A percentile compares a stretch with the other conserved stretches of the same genome.
Evolutionary conservation across 2,113 vertebrate species (phyloP).

Genomic region (Cyphomyrus plagiostoma): DNA sequence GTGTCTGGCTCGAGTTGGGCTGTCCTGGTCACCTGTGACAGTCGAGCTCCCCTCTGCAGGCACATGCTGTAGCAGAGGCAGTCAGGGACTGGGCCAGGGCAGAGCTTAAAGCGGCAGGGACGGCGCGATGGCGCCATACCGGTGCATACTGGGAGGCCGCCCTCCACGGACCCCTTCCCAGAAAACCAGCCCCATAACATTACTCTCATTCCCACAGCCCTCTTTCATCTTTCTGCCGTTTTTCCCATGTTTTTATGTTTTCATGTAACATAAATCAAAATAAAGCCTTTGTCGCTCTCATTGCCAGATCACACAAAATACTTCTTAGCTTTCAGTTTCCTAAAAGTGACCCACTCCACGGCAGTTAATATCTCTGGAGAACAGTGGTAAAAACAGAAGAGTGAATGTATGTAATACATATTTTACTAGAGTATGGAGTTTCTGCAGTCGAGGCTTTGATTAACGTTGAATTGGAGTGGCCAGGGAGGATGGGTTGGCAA

Average conservation of each 20-base stretch:
- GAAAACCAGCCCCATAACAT: background rate
- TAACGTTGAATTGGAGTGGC: background rate
- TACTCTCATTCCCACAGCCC: background rate
- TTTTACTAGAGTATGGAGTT: background rate
- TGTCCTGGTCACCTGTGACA: background rate
- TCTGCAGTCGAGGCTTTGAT: constrained; percentile 5
- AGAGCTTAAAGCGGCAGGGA: background rate
- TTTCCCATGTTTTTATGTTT: background rate
- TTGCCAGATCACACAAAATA: background rate
- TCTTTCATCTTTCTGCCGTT: background rate
- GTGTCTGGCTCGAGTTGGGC: background rate
- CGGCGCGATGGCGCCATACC: accelerated
- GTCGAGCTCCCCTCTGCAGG: background rate
- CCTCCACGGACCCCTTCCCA: too few relatives aligned
- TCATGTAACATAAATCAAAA: background rate
- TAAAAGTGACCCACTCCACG: background rate
- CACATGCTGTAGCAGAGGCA: background rate
- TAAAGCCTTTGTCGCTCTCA: background rate
- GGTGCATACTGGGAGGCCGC: background rate
- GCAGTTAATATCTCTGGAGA: background rate
- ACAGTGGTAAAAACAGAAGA: background rate
- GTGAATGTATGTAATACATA: background rate
- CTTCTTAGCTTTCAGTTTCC: background rate
- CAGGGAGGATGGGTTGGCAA: background rate
- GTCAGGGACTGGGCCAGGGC: background rate